Conservation (phyloP, 2,797 vertebrate species). For the Lophotriccus pileatus region DNA sequence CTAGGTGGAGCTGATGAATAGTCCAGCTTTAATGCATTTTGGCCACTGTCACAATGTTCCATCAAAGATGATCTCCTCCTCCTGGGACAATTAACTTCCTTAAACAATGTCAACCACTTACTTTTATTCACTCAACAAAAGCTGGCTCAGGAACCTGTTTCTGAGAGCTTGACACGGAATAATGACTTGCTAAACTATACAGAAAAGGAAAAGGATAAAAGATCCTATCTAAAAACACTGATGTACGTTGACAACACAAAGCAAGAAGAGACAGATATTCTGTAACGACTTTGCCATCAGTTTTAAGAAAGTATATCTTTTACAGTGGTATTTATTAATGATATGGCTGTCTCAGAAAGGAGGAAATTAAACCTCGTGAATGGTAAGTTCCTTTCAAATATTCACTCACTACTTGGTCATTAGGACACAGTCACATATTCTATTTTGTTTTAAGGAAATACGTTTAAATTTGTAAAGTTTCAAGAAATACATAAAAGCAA, state of each 20-base stretch:
- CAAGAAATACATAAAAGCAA: background rate
- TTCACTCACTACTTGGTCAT: background rate
- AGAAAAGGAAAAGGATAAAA: constrained; percentile 14
- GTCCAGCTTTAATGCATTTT: background rate
- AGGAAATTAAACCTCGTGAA: constrained; percentile 6
- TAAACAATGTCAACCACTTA: background rate
- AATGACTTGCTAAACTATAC: background rate
- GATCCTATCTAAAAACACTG: background rate
- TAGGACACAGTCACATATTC: background rate
- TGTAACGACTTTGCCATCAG: background rate
- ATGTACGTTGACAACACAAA: background rate
- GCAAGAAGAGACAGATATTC: background rate
- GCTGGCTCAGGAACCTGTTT: background rate
- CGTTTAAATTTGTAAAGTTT: background rate
- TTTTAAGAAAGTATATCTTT: background rate
- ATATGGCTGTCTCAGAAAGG: background rate
- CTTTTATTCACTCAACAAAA: constrained; percentile 1
- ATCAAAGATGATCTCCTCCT: background rate
- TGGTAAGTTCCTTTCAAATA: background rate
- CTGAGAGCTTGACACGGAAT: background rate
- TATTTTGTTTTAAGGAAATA: background rate
- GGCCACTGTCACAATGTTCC: background rate
- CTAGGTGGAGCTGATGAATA: background rate
- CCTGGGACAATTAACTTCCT: background rate
- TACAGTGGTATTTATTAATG: background rate